Conservation (phyloP, 2,797 vertebrate species). For the Gadopsis bispinosus region DNA sequence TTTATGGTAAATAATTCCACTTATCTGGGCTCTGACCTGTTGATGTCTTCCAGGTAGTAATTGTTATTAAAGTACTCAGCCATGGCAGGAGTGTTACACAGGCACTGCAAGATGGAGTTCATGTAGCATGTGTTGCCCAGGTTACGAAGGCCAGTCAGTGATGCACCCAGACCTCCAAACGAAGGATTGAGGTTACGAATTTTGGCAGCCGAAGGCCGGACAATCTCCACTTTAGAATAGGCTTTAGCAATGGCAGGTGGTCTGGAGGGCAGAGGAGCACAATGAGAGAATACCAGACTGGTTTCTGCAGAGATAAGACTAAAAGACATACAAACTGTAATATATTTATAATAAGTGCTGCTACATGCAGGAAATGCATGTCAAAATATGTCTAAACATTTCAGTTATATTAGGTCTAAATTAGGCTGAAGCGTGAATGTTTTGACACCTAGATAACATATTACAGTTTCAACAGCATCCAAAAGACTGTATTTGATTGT, state of each 20-base stretch:
- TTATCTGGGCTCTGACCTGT: conserved; percentile 84
- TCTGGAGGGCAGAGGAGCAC: conserved; percentile 56
- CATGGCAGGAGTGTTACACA: conserved; percentile 93
- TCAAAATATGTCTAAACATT: background rate
- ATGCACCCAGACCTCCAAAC: conserved; percentile 92
- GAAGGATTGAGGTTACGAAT: conserved; percentile 96
- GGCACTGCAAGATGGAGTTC: conserved; percentile 98
- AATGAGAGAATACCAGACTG: background rate
- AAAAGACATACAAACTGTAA: background rate
- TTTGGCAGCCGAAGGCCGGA: conserved; percentile 93
- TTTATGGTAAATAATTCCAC: background rate
- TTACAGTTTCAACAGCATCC: background rate
- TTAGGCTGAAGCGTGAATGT: background rate
- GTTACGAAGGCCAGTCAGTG: conserved; percentile 96
- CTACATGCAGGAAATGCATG: background rate
- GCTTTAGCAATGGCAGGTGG: conserved; percentile 82
- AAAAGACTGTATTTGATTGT: background rate
- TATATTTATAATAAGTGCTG: background rate
- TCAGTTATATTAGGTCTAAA: background rate
- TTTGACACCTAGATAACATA: background rate
- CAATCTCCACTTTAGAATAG: conserved; percentile 92
- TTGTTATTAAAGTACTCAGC: conserved; percentile 96
- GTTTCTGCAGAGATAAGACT: background rate
- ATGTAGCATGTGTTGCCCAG: conserved; percentile 99
- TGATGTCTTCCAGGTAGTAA: conserved; percentile 93